Conservation (phyloP, 2,113 vertebrate species). For the Eulemur macaco region DNA sequence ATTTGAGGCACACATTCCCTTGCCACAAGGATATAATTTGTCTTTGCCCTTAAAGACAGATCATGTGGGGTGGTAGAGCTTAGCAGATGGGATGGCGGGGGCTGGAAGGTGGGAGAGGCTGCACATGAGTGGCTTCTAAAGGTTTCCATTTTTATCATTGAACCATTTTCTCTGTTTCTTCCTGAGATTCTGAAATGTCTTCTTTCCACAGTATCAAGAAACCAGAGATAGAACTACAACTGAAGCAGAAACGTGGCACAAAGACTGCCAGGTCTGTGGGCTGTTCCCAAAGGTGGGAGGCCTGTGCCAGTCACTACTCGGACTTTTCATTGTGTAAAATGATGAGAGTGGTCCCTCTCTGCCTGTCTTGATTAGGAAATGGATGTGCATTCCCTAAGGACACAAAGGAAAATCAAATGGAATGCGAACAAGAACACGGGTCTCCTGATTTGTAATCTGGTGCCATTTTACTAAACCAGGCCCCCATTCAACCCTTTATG, state of each 20-base stretch:
- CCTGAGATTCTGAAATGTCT: not conserved
- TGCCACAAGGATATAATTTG: not conserved
- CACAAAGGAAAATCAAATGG: not conserved
- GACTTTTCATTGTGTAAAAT: not conserved
- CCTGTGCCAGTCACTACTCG: not conserved
- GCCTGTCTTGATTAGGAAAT: not conserved
- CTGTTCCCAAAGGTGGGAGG: not conserved
- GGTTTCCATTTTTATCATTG: not conserved
- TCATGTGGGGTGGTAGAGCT: not conserved
- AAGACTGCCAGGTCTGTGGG: not conserved
- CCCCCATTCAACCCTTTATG: fast-evolving
- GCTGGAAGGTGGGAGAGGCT: not conserved
- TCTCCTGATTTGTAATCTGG: not conserved
- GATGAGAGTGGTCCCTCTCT: not conserved
- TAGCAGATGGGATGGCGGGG: not conserved
- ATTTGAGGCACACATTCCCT: not conserved
- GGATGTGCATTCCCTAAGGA: not conserved
- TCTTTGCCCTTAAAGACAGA: not conserved
- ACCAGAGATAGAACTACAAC: not conserved
- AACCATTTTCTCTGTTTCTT: not conserved
- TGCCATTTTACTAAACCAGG: not conserved
- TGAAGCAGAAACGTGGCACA: not conserved
- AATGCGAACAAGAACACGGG: not conserved
- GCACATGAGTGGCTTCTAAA: not conserved
- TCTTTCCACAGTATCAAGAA: not conserved